A percentile compares a stretch with the other conserved stretches of the same genome.
Conservation (phyloP, 1,140 invertebrate species). For the Olivierus martensii region DNA sequence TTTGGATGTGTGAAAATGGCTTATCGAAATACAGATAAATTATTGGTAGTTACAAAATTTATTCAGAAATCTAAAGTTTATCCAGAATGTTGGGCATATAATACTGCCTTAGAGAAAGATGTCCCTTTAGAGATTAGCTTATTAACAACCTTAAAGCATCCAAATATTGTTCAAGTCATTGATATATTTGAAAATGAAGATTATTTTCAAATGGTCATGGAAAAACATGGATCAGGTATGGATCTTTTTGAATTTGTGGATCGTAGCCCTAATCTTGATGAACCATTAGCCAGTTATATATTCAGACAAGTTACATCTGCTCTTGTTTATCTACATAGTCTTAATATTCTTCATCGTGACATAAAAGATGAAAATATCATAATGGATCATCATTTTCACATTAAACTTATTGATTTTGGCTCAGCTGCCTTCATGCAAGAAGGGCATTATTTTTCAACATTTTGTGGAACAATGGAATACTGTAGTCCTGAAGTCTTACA, state of each 20-base stretch:
- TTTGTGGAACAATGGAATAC: constrained; percentile 63
- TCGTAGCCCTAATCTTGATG: constrained; percentile 47
- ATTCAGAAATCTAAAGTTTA: constrained; percentile 54
- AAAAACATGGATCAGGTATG: constrained; percentile 63
- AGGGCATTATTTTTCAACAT: constrained; percentile 51
- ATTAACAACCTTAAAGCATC: constrained; percentile 48
- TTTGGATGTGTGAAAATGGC: constrained; percentile 59
- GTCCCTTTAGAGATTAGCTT: constrained; percentile 53
- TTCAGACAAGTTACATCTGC: constrained; percentile 58
- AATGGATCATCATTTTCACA: constrained; percentile 52
- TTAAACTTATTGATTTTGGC: constrained; percentile 65
- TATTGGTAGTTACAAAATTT: constrained; percentile 52
- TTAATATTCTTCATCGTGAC: constrained; percentile 53
- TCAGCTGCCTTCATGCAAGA: constrained; percentile 47
- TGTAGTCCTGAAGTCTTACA: constrained; percentile 59
- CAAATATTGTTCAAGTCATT: constrained; percentile 53
- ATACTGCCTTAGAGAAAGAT: constrained; percentile 33
- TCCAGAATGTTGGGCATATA: constrained; percentile 50
- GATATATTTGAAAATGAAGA: constrained; percentile 57
- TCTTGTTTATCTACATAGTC: constrained; percentile 49
- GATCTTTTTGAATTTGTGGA: constrained; percentile 69
- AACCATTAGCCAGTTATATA: constrained; percentile 53
- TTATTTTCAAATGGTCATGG: constrained; percentile 66
- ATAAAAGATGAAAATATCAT: constrained; percentile 67
- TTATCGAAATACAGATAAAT: constrained; percentile 41